These are phyloP conservation scores for Cyrtodaria siliqua DNA, from an alignment of 2,888 invertebrate species.

Conservation along the genomic window DNA sequence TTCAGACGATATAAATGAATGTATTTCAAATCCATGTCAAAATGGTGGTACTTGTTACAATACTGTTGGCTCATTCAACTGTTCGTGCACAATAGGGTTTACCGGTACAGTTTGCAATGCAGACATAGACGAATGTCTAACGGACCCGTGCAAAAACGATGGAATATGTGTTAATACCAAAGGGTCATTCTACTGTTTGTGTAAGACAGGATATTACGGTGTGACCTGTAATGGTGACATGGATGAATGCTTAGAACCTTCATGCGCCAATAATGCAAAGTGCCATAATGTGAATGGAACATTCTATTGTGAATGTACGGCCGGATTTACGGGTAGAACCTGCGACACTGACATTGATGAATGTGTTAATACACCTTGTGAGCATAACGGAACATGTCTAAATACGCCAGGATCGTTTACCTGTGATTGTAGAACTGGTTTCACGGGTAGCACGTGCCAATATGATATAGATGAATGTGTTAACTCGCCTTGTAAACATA, in stretches of 20 bases:
- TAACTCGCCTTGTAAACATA: constrained; percentile 17
- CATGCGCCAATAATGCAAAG: constrained; percentile 21
- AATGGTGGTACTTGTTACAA: constrained; percentile 20
- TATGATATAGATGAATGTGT: constrained; percentile 43
- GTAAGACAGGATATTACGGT: constrained; percentile 59
- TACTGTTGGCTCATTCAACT: constrained; percentile 8
- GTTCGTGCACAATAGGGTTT: constrained; percentile 14
- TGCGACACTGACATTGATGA: constrained; percentile 61
- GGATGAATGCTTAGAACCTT: constrained; percentile 45
- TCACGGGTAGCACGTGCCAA: constrained; percentile 44
- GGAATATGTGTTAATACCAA: constrained; percentile 59
- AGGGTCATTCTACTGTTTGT: constrained; percentile 62
- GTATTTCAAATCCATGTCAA: constrained; percentile 21
- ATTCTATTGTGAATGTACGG: constrained; percentile 3
- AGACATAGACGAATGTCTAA: constrained; percentile 27
- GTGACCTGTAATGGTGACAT: constrained; percentile 53
- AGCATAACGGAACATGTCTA: constrained; percentile 47
- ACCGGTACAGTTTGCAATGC: constrained; percentile 11
- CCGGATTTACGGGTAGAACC: constrained; percentile 13
- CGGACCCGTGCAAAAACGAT: constrained; percentile 12
- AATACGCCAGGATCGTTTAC: constrained; percentile 42
- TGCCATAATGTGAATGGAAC: constrained; percentile 19
- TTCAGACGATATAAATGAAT: constrained; percentile 63
- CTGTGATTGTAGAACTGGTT: constrained; percentile 49
- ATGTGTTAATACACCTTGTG: constrained; percentile 42